Evolutionary conservation across 2,888 invertebrate species (phyloP), one percentile per base, ranked within the genome.

Genomic region (Ennomos erosarius): DNA sequence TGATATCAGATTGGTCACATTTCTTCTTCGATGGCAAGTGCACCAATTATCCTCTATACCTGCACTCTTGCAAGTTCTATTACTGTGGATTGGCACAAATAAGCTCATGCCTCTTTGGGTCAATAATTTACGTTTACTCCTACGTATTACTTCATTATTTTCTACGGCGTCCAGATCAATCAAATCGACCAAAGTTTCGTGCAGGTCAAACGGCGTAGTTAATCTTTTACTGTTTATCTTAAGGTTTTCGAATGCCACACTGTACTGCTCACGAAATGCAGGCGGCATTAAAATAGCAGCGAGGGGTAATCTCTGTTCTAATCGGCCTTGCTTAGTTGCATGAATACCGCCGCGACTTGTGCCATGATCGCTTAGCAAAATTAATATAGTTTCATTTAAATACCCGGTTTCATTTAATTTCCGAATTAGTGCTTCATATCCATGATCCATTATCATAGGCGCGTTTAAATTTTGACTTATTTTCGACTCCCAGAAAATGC

Each of bases 341-440:
- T 96, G 91, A 65, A 97, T 96, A 6, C 88, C 88, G 0, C 97
- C 97, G 94, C 95, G 96, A 59, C 97, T 90, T 56, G 97, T 94
- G 0, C 98, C 98, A 73, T 98, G 97, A 78, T 98, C 98, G 79
- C 97, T 97, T 90, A 97, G 92, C 8, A 96, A 79, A 33, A 97
- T 84, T 16, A 96, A 62, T 34, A 94, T 92, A 0, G 96, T 96
- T 12, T 94, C 88, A 46, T 96, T 93, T 33, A 96, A 82, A 47
- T 93, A 82, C 0, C 92, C 91, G 0, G 84, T 75, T 0, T 79
- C 58, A 11, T 93, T 75, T 52, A 95, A 68, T 54, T 88, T 77
- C 49, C 81, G 75, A 43, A 97, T 80, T 65, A 96, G 92, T 4
- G 86, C 69, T 58, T 85, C 73, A 71, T 95, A 94, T 37, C 92